Conservation (phyloP, 2,113 vertebrate genomes). For the Crypturellus undulatus region DNA sequence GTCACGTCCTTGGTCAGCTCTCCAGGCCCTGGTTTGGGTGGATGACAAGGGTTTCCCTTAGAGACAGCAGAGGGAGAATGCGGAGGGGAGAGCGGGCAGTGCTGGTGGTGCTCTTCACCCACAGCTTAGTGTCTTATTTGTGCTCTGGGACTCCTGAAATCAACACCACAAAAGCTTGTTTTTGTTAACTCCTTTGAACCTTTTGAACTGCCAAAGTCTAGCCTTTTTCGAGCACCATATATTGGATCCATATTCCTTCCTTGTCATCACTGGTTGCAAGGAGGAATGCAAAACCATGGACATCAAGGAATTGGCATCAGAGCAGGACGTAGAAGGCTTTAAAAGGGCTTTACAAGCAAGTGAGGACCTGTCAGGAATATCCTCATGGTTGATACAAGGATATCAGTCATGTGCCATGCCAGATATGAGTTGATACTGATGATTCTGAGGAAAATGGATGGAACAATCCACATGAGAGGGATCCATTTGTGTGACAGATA, state of each 20-base stretch:
- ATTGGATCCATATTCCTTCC: not conserved
- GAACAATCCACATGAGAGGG: not conserved
- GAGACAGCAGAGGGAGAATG: not conserved
- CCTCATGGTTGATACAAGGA: not conserved
- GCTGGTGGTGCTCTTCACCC: not conserved
- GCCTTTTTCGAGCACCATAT: not conserved
- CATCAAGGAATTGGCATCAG: not conserved
- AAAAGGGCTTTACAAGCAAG: not conserved
- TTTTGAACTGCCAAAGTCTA: conserved; percentile 7
- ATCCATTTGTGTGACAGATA: not conserved
- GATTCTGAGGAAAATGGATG: not conserved
- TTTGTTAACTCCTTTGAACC: not conserved
- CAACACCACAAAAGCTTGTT: not conserved
- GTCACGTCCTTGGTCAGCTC: not conserved
- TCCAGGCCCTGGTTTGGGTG: not conserved
- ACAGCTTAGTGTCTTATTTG: not conserved
- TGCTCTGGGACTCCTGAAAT: not conserved
- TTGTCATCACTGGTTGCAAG: conserved; percentile 8
- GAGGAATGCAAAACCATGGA: not conserved
- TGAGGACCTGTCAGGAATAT: not conserved
- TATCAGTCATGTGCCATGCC: not conserved
- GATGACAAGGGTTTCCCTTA: not conserved
- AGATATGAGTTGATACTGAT: not conserved
- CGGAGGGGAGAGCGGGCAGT: not conserved
- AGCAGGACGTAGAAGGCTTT: not conserved